Conservation (phyloP, 1,140 invertebrate species). For the Teleogryllus occipitalis region DNA sequence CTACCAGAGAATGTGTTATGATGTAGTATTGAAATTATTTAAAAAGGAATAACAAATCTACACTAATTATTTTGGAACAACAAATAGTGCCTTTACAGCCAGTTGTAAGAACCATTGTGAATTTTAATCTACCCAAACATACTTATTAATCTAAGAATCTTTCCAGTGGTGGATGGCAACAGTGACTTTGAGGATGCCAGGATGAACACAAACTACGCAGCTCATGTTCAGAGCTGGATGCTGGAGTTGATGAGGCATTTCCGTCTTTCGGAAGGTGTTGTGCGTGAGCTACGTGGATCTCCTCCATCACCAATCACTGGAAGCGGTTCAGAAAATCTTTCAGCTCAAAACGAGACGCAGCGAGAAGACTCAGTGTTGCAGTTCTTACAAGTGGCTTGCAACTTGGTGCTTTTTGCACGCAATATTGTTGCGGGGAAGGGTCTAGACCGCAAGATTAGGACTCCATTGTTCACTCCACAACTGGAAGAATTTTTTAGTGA, state of each 20-base stretch:
- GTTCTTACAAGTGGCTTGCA: slow-evolving; percentile 31
- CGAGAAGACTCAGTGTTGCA: slow-evolving; percentile 12
- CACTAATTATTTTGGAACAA: too few species aligned
- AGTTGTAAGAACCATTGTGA: too few species aligned
- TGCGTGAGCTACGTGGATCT: slow-evolving; percentile 25
- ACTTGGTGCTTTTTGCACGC: slow-evolving; percentile 57
- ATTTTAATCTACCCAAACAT: too few species aligned
- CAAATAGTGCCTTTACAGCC: too few species aligned
- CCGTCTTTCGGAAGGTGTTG: slow-evolving; percentile 32
- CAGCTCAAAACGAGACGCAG: slow-evolving; percentile 27
- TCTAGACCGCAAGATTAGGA: slow-evolving; percentile 42
- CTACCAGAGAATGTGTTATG: too few species aligned
- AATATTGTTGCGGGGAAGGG: slow-evolving; percentile 46
- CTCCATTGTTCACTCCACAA: slow-evolving; percentile 38
- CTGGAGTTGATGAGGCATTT: slow-evolving; percentile 62
- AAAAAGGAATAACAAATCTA: too few species aligned
- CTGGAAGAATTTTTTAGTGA: slow-evolving; percentile 31
- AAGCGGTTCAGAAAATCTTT: neutral
- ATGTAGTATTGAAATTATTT: too few species aligned
- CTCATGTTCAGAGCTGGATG: slow-evolving; percentile 56
- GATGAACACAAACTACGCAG: neutral
- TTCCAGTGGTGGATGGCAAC: neutral
- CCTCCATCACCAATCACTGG: neutral
- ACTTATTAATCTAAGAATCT: neutral
- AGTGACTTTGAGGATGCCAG: neutral